Evolutionary conservation across 1,140 invertebrate genomes (phyloP).

Genomic region (Penaeus vannamei): DNA sequence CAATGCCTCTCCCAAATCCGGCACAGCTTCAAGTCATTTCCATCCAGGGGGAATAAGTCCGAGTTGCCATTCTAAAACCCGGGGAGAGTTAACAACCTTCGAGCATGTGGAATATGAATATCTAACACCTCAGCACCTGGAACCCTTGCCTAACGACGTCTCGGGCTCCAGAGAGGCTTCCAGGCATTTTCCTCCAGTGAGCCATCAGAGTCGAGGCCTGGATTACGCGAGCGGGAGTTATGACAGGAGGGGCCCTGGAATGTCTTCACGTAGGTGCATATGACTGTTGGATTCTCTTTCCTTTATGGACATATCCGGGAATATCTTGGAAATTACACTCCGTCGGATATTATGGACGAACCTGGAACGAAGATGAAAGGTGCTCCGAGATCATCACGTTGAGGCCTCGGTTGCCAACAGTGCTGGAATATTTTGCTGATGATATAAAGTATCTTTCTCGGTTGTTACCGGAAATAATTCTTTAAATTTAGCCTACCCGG

Average conservation of each 20-base stretch:
- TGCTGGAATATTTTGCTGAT: too few relatives aligned
- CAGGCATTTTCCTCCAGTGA: constrained; percentile 62
- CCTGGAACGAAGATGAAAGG: constrained; percentile 17
- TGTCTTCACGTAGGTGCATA: constrained; percentile 50
- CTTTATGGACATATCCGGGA: constrained; percentile 56
- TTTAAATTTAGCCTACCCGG: too few relatives aligned
- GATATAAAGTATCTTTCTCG: too few relatives aligned
- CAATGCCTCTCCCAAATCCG: constrained; percentile 45
- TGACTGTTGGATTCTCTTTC: constrained; percentile 57
- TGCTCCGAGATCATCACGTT: too few relatives aligned
- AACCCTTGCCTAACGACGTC: constrained; percentile 62
- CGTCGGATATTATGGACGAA: constrained; percentile 46
- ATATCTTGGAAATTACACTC: constrained; percentile 33
- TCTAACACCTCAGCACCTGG: constrained; percentile 52
- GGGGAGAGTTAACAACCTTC: constrained; percentile 54
- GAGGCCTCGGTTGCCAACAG: too few relatives aligned
- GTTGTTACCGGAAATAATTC: too few relatives aligned
- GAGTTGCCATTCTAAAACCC: constrained; percentile 44
- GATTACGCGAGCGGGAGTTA: constrained; percentile 60
- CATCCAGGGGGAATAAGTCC: constrained; percentile 52
- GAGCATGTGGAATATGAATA: constrained; percentile 62
- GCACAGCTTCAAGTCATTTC: constrained; percentile 59
- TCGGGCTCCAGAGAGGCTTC: constrained; percentile 56
- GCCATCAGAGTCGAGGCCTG: constrained; percentile 58
- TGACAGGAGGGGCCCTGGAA: constrained; percentile 57